Conservation (phyloP, 1,140 invertebrate genomes). For the Drosophila kepulauana region DNA sequence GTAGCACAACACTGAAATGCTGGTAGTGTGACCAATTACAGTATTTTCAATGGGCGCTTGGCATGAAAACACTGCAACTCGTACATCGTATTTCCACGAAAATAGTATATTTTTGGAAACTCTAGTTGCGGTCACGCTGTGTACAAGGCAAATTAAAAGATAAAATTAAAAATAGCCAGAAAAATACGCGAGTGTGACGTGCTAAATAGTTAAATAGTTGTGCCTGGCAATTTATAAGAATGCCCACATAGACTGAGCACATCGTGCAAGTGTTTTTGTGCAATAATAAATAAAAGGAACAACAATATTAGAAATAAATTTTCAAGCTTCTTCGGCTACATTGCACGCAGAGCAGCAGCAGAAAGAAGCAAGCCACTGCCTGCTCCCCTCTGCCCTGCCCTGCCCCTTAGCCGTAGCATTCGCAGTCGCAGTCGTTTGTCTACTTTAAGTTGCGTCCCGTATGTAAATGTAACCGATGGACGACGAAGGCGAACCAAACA, state of each 20-base stretch:
- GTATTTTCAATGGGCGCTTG: no score
- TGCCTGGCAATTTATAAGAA: constrained; percentile 41
- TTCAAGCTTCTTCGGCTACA: constrained; percentile 39
- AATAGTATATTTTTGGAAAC: neutral
- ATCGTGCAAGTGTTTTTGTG: constrained; percentile 62
- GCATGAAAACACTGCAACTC: no score
- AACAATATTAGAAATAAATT: constrained; percentile 36
- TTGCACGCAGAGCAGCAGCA: constrained; percentile 12
- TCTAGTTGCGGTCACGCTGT: neutral
- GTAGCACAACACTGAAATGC: constrained; percentile 29
- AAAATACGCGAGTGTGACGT: constrained; percentile 53
- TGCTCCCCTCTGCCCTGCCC: constrained; percentile 13
- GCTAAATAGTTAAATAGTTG: constrained; percentile 50
- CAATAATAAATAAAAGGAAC: constrained; percentile 57
- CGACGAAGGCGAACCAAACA: constrained; percentile 54
- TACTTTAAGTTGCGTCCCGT: constrained; percentile 47
- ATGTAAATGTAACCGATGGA: constrained; percentile 64
- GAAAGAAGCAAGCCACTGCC: constrained; percentile 38
- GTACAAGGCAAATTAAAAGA: constrained; percentile 51
- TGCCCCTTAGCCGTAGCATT: constrained; percentile 14
- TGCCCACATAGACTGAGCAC: constrained; percentile 61
- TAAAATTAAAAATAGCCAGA: constrained; percentile 54
- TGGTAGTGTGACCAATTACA: neutral
- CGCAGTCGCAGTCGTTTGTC: constrained; percentile 40
- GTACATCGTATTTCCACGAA: neutral